Evolutionary conservation across 2,113 vertebrate species (phyloP), one percentile per base, ranked within the genome.

Genomic region (Bostrychus sinensis): DNA sequence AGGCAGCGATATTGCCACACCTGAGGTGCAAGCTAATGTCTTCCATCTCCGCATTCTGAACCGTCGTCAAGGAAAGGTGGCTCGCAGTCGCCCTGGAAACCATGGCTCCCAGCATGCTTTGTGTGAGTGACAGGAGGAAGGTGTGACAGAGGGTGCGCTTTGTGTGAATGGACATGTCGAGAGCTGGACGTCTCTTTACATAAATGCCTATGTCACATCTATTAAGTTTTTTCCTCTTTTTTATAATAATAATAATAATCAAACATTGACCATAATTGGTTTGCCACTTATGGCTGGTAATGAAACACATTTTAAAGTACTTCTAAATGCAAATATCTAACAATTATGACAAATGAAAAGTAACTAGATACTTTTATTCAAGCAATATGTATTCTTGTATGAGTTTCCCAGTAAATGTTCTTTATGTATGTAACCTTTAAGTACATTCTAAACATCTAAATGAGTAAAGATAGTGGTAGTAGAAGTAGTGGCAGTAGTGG

Each of bases 51-150:
- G 54, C 81, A 69, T 87, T 73, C 75, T 81, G 79, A 84, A 82
- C 72, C 61, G 81, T 89, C 25, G 85, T 89, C 88, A 87, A 84
- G 84, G 81, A 86, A 89, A 89, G 81, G 84, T 88, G 84, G 79
- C 80, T 80, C 73, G 77, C 6, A 26, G 89, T 90, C 81, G 76
- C 81, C 85, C 76, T 87, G 88, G 90, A 88, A 89, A 89, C 90
- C 84, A 76, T 75, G 75, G 77, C 85, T 88, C 86, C 81, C 86
- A 85, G 81, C 80, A 87, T 85, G 81, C 83, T 84, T 81, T 81
- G 80, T 85, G 85, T 89, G 74, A 84, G 72, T 86, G 87, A 88
- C 83, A 81, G 84, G 75, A 70, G 75, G 75, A 85, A 87, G 85
- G 78, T 88, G 86, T 86, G 87, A 85, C 69, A 57, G 81, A 84